Evolutionary conservation across 2,113 vertebrate species (phyloP).

Genomic region (Corynorhinus townsendii): DNA sequence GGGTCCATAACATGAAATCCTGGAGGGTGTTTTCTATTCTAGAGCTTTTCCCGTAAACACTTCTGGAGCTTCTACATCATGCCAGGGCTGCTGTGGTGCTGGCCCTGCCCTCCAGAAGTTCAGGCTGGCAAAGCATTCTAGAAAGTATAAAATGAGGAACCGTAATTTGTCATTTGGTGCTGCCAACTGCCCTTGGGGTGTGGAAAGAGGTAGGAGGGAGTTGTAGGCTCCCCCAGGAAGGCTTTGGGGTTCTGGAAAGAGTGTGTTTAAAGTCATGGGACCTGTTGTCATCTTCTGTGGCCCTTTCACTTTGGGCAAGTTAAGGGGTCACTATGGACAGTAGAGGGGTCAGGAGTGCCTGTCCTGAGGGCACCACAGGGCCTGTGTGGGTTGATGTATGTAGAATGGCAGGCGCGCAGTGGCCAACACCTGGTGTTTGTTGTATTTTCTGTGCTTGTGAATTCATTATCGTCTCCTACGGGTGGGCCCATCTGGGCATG

Average conservation of each 20-base stretch:
- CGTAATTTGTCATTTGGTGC: background rate
- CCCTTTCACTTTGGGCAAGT: background rate
- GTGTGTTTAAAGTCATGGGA: background rate
- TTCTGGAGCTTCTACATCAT: background rate
- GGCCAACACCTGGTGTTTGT: background rate
- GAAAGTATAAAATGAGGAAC: background rate
- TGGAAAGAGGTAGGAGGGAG: background rate
- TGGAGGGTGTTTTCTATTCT: background rate
- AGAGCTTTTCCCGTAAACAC: background rate
- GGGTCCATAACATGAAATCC: background rate
- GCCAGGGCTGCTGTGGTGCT: background rate
- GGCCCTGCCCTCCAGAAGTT: background rate
- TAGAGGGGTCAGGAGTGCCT: background rate
- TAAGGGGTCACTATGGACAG: background rate
- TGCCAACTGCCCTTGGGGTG: background rate
- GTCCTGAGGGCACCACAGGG: fast-evolving
- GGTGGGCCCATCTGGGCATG: background rate
- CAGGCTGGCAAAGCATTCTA: background rate
- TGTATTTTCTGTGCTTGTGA: background rate
- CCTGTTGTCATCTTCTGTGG: background rate
- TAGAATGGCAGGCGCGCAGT: fast-evolving
- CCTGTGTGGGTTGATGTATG: background rate
- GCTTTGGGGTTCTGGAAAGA: background rate
- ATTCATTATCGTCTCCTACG: background rate
- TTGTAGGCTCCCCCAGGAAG: background rate